Percentiles rank a stretch among this genome's conserved stretches.
These are phyloP conservation scores for Symphodus melops DNA, from an alignment of 2,113 vertebrate genomes.

Conservation along the genomic window DNA sequence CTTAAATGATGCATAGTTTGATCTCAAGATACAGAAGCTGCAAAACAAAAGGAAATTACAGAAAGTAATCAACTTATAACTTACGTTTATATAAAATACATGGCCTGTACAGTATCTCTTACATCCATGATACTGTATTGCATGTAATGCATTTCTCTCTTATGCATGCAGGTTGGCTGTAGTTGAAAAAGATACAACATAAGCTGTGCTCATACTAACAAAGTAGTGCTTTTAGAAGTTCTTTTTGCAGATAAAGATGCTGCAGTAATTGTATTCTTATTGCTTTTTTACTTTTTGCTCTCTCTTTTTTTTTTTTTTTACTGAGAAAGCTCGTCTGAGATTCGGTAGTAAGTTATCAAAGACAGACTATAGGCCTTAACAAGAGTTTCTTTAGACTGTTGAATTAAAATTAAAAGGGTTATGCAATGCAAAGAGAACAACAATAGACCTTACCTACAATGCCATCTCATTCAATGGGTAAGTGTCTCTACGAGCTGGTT, in stretches of 20 bases:
- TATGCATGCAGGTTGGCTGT: background rate
- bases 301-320: too few species aligned
- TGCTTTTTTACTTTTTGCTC: background rate
- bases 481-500: slow-evolving; percentile 7
- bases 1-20: background rate
- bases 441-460: slow-evolving; percentile 61
- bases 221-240: background rate
- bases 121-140: background rate
- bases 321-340: slow-evolving; percentile 5
- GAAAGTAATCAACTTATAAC: background rate
- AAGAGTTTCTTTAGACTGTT: slow-evolving; percentile 3
- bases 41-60: background rate
- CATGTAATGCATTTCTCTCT: background rate
- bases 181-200: background rate
- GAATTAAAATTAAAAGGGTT: slow-evolving; percentile 34
- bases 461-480: slow-evolving; percentile 42
- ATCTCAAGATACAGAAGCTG: background rate
- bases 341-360: slow-evolving; percentile 8
- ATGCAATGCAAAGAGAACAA: slow-evolving; percentile 20
- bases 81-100: slow-evolving; percentile 1
- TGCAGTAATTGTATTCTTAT: slow-evolving; percentile 7
- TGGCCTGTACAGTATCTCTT: background rate
- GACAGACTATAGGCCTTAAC: slow-evolving; percentile 23
- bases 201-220: background rate
- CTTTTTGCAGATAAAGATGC: background rate